phyloP scores from a whole-genome alignment of 2,888 invertebrate species.

The Lathronympha strigana region DNA sequence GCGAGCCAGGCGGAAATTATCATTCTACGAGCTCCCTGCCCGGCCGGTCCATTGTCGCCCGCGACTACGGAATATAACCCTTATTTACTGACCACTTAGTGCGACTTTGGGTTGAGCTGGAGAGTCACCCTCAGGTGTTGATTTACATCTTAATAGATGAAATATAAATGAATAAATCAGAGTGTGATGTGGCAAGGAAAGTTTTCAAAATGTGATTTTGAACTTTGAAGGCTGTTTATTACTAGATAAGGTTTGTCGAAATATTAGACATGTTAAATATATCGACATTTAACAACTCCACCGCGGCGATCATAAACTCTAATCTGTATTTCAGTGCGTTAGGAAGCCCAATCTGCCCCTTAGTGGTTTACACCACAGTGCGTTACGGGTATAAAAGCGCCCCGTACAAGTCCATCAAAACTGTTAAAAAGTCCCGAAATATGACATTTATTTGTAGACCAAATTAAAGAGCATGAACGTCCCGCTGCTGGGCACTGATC shows the following conservation, averaged over 20 bases:
- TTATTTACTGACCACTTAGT: neutral
- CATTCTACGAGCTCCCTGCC: neutral
- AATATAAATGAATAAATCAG: neutral
- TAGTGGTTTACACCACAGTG: neutral
- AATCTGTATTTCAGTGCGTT: neutral
- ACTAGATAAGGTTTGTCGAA: neutral
- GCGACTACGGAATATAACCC: neutral
- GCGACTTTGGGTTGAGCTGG: neutral
- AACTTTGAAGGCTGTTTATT: neutral
- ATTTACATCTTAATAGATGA: neutral
- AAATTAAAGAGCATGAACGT: too few relatives aligned
- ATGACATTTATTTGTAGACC: neutral
- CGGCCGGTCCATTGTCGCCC: neutral
- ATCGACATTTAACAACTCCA: neutral
- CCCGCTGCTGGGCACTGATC: too few relatives aligned
- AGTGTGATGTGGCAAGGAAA: neutral
- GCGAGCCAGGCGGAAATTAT: slow-evolving; percentile 3
- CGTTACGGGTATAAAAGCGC: slow-evolving; percentile 3
- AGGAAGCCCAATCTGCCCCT: neutral
- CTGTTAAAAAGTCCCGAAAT: neutral
- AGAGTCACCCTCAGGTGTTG: neutral
- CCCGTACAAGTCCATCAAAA: neutral
- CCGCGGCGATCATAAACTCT: neutral
- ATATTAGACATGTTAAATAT: too few relatives aligned
- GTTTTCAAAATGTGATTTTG: neutral